phyloP scores from a whole-genome alignment of 1,140 invertebrate genomes.

The Nephila pilipes region DNA sequence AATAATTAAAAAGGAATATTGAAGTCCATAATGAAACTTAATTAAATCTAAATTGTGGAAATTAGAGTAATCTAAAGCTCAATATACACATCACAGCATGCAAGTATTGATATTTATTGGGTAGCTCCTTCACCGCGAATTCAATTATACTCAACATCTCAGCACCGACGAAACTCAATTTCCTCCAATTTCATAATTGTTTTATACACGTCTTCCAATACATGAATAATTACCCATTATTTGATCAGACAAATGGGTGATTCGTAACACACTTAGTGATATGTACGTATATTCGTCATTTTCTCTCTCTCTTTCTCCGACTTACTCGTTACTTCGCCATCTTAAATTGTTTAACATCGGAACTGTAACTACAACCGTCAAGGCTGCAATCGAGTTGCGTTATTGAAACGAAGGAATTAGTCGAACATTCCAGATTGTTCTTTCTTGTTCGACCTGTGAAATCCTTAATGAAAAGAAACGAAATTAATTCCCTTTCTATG shows the following conservation, averaged over 20 bases:
- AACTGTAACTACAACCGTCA: background rate
- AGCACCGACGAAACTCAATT: background rate
- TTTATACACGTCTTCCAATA: background rate
- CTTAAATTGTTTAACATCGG: background rate
- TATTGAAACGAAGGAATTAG: background rate
- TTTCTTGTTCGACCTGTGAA: background rate
- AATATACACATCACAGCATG: background rate
- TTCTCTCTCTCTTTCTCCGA: background rate
- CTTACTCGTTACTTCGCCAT: no score
- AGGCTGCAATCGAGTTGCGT: background rate
- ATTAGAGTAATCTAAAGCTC: no score
- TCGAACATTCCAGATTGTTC: background rate
- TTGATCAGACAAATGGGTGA: background rate
- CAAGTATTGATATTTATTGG: background rate
- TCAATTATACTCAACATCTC: background rate
- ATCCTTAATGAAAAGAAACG: background rate
- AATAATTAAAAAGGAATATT: no score
- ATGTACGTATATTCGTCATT: background rate
- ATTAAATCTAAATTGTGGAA: no score
- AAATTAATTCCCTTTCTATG: background rate
- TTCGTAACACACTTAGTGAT: background rate
- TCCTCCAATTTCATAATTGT: conserved; percentile 28
- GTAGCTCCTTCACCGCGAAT: background rate
- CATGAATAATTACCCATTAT: background rate
- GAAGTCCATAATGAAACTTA: no score